Evolutionary conservation across 2,888 invertebrate genomes (phyloP).

Genomic region (Agriotes lineatus): DNA sequence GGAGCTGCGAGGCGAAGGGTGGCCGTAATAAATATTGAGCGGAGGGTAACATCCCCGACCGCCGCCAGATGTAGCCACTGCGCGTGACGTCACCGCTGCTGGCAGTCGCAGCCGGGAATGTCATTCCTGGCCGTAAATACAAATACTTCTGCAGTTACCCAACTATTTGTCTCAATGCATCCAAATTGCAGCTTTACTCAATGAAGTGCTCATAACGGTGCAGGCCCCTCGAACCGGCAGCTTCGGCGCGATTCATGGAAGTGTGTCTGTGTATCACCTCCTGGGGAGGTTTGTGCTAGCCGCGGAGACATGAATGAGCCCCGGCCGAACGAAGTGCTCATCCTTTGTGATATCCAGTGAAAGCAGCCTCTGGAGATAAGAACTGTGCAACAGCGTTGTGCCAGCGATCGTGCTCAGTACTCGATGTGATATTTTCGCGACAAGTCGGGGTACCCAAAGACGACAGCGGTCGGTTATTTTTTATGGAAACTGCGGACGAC

Average conservation of each 20-base stretch:
- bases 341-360: conserved; percentile 1
- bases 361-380: background rate
- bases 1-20: background rate
- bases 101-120: conserved; percentile 19
- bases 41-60: conserved; percentile 63
- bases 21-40: conserved; percentile 60
- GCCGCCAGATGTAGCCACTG: conserved; percentile 48
- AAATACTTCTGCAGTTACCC: background rate
- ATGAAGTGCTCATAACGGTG: conserved; percentile 2
- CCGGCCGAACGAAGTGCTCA: background rate
- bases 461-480: background rate
- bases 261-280: conserved; percentile 14
- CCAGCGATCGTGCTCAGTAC: conserved; percentile 3
- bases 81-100: conserved; percentile 18
- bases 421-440: conserved; percentile 3
- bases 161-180: background rate
- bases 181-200: background rate
- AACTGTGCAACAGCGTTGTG: background rate
- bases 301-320: conserved; percentile 3
- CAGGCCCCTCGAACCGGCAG: too few relatives aligned
- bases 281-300: background rate
- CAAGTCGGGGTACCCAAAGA: background rate
- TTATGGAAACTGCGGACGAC: background rate
- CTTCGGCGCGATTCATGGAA: too few relatives aligned
- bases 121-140: conserved; percentile 5